Conservation (phyloP, 2,888 invertebrate species). For the Peribatodes rhomboidaria region DNA sequence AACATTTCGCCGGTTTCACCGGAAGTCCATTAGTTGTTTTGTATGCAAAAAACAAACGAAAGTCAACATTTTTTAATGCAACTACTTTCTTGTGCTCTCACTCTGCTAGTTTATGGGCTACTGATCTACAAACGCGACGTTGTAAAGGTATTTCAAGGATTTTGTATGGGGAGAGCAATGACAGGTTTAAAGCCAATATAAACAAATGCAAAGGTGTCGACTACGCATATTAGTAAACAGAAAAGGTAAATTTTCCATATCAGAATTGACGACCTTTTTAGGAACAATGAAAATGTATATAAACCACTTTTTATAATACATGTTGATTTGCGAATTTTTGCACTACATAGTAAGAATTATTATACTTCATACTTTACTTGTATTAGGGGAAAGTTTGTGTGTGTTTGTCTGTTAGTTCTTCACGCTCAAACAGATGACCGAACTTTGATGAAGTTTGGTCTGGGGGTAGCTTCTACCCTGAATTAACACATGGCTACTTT, state of each 20-base stretch:
- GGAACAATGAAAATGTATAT: not conserved
- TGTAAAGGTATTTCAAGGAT: not conserved
- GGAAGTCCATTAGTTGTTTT: conserved; percentile 46
- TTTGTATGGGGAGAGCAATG: not conserved
- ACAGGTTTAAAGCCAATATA: not conserved
- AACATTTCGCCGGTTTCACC: conserved; percentile 36
- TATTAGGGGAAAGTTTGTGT: too few species aligned
- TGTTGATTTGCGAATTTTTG: not conserved
- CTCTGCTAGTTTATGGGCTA: conserved; percentile 1
- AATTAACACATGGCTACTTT: too few species aligned
- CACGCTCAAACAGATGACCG: too few species aligned
- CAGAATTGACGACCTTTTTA: not conserved
- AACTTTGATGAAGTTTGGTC: too few species aligned
- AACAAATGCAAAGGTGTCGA: not conserved
- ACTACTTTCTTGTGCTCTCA: too few species aligned
- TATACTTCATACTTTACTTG: too few species aligned
- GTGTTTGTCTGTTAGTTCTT: too few species aligned
- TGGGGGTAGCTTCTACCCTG: too few species aligned
- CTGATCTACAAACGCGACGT: conserved; percentile 11
- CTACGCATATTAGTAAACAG: not conserved
- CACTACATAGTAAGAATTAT: not conserved
- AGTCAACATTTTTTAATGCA: conserved; percentile 9
- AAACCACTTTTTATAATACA: not conserved
- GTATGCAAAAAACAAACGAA: conserved; percentile 30
- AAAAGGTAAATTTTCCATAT: not conserved